phyloP scores from a whole-genome alignment of 1,140 invertebrate species.

The Drosophila pectinifera region DNA sequence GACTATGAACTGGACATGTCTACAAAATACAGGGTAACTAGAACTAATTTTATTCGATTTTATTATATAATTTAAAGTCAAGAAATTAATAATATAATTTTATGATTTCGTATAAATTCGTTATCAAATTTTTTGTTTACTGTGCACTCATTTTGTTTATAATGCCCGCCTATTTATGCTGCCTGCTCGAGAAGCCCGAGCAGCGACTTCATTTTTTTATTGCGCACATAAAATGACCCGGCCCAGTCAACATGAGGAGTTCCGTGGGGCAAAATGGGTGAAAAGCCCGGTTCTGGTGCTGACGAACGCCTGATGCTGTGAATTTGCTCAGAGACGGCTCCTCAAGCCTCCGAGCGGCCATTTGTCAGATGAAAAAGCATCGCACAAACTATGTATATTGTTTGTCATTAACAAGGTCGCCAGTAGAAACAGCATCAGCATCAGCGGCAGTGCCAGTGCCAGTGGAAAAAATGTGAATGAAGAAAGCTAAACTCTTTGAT shows the following conservation, averaged over 20 bases:
- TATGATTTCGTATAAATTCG: no score
- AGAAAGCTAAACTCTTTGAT: conserved; percentile 73
- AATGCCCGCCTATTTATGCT: conserved; percentile 64
- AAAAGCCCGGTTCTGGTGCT: conserved; percentile 20
- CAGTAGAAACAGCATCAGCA: conserved; percentile 10
- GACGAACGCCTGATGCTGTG: conserved; percentile 59
- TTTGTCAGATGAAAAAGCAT: conserved; percentile 69
- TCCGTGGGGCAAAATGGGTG: conserved; percentile 2
- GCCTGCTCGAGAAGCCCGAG: conserved; percentile 25
- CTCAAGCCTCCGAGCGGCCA: conserved; percentile 52
- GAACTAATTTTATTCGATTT: no score
- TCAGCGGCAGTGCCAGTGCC: conserved; percentile 5
- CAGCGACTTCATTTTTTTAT: conserved; percentile 42
- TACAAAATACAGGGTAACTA: no score
- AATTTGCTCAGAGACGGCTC: conserved; percentile 52
- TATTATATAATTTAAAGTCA: no score
- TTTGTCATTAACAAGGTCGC: conserved; percentile 80
- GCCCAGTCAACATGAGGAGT: conserved; percentile 22
- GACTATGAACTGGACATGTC: no score
- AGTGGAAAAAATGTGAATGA: conserved; percentile 39
- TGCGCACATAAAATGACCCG: conserved; percentile 43
- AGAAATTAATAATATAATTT: not conserved
- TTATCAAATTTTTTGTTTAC: not conserved
- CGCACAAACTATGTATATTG: conserved; percentile 78
- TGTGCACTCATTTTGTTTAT: conserved; percentile 58